Conservation (phyloP, 2,888 invertebrate species). For the Pyrgus malvae region DNA sequence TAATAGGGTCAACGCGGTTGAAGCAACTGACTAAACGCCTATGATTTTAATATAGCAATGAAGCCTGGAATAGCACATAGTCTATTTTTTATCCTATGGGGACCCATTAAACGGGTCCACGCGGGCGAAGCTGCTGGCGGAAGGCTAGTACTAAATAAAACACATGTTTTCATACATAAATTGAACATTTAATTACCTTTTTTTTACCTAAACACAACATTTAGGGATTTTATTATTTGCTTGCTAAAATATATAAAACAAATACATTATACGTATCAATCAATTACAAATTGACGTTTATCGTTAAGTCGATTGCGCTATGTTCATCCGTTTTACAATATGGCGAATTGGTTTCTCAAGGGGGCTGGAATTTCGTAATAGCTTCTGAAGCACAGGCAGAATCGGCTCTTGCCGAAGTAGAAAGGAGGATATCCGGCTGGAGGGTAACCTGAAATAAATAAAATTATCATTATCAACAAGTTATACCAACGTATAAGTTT, state of each 20-base stretch:
- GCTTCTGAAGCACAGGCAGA: background rate
- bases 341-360: background rate
- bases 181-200: background rate
- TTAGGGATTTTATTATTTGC: background rate
- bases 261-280: background rate
- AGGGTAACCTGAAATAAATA: too few relatives aligned
- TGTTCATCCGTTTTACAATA: background rate
- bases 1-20: too few relatives aligned
- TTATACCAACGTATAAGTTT: too few relatives aligned
- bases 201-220: background rate
- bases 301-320: background rate
- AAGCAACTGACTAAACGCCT: too few relatives aligned
- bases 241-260: background rate
- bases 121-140: too few relatives aligned
- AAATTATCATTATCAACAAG: too few relatives aligned
- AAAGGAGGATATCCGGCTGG: background rate
- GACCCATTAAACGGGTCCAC: too few relatives aligned
- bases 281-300: background rate
- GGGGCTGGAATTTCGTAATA: background rate
- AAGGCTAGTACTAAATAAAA: too few relatives aligned
- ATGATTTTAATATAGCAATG: too few relatives aligned
- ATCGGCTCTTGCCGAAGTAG: background rate
- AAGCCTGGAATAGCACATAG: too few relatives aligned
- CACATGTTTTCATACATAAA: too few relatives aligned
- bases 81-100: too few relatives aligned